Base-by-base conservation (phyloP, 1,140 invertebrate genomes). In the Pseudomyrmex gracilis region DNA sequence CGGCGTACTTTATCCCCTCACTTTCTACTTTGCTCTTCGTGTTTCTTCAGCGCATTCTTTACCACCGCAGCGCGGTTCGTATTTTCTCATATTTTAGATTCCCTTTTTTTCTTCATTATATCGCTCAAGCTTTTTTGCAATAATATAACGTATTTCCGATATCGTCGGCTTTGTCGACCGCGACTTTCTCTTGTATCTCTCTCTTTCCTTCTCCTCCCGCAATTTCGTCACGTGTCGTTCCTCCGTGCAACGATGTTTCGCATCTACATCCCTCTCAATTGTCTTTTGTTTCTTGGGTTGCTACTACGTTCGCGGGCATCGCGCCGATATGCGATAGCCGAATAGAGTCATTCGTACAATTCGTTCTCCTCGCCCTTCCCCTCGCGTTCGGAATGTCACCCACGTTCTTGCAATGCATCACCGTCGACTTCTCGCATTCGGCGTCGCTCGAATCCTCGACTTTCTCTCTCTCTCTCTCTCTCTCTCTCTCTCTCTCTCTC, bases 1-100 rank as follows among this genome's bases (percentile, higher is more conserved):
- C 43, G 53, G 10, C 49, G 53, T 70, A 77, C 76, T 80, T 80
- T 55, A 80, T 71, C 66, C 15, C 64, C 68, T 80, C 76, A 71
- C 76, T 80, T 80, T 80, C 64, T 80, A 80, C 76, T 80, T 80
- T 70, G 64, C 76, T 24, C 76, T 70, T 80, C 58, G 66, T 71
- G 61, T 53, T 55, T 53, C 67, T 47, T 58, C 13, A 17, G 12
- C 9, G n/a, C 73, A 1, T 17, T 63, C 57, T 5, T 17, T 8
- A 17, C 12, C 12, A 20, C n/a, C 67, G 10, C 7, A 15, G 17
- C 45, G 22, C 55, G 5, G 34, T 47, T 61, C 43, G 70, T 82
- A 63, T 24, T 60, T 64, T 51, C 22, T 43, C 43, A 43, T 8
- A 47, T 34, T 55, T 66, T 22, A 71, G 55, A 60, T 60, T 47